Conservation (phyloP, 2,113 vertebrate genomes). For the Psilopogon haemacephalus region DNA sequence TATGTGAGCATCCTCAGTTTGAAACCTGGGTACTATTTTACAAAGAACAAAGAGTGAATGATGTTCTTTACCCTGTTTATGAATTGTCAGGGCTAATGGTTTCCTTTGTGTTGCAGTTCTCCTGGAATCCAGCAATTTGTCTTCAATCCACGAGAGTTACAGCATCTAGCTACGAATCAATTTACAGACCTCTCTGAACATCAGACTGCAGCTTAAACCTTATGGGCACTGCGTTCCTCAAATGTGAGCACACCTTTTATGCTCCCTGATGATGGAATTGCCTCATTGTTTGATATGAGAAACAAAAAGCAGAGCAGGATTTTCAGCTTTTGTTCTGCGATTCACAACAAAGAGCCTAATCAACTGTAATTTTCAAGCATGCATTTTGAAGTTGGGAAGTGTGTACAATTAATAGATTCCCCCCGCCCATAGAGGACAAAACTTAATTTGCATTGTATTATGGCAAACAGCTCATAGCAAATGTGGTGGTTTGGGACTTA, state of each 20-base stretch:
- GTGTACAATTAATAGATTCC: neutral
- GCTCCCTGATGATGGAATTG: neutral
- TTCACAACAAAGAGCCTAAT: constrained; percentile 42
- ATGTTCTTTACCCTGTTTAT: constrained; percentile 63
- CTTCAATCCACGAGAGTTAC: constrained; percentile 55
- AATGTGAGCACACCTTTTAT: constrained; percentile 36
- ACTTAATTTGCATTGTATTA: constrained; percentile 11
- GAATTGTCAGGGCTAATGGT: constrained; percentile 59
- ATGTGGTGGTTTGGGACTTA: no score
- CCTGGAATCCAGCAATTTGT: constrained; percentile 70
- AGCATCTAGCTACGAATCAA: constrained; percentile 53
- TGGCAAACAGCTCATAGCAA: constrained; percentile 34
- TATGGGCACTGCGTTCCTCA: constrained; percentile 46
- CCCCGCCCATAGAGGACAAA: neutral
- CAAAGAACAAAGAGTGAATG: constrained; percentile 46
- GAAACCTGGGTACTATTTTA: constrained; percentile 45
- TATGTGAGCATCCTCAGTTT: constrained; percentile 27
- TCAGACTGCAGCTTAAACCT: constrained; percentile 58
- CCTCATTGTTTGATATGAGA: constrained; percentile 40
- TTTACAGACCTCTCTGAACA: constrained; percentile 58
- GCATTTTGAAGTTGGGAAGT: constrained; percentile 44
- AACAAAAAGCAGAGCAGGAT: constrained; percentile 10
- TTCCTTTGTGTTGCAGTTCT: constrained; percentile 63
- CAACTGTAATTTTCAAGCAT: constrained; percentile 46
- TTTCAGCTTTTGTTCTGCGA: constrained; percentile 40